Percentiles rank a stretch among this genome's conserved stretches.
These are phyloP conservation scores for Coelinius sp. DNA, from an alignment of 2,888 invertebrate species.

Conservation along the genomic window DNA sequence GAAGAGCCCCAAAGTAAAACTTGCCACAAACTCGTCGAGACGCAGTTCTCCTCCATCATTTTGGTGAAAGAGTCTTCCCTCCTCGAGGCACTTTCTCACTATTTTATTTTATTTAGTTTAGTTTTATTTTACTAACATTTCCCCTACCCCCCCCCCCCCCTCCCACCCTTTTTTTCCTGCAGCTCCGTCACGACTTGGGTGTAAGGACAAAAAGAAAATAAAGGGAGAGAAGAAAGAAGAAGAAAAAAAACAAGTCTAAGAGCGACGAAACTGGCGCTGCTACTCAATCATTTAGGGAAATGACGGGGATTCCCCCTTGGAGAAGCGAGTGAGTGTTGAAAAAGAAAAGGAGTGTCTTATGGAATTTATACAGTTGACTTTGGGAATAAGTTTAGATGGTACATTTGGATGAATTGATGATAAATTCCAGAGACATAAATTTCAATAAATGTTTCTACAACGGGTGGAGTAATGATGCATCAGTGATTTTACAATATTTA, in stretches of 20 bases:
- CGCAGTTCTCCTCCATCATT: constrained; percentile 5
- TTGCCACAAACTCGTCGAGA: constrained; percentile 37
- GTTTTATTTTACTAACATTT: constrained; percentile 9
- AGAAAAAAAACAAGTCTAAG: constrained; percentile 10
- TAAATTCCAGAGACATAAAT: neutral
- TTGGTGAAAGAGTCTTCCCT: constrained; percentile 6
- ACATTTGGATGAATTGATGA: constrained; percentile 8
- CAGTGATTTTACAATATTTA: neutral
- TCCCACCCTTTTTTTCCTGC: constrained; percentile 7
- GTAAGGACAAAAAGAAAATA: neutral
- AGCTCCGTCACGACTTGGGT: neutral
- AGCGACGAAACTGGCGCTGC: constrained; percentile 37
- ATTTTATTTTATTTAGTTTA: constrained; percentile 28
- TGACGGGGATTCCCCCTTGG: constrained; percentile 36
- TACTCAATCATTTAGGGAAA: constrained; percentile 49
- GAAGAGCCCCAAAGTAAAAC: constrained; percentile 37
- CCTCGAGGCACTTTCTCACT: constrained; percentile 31
- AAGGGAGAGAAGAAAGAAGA: constrained; percentile 27
- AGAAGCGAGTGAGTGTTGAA: constrained; percentile 19
- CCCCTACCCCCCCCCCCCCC: constrained; percentile 3
- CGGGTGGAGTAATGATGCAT: neutral
- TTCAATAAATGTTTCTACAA: neutral
- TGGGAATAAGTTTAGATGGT: constrained; percentile 3
- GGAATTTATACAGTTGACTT: constrained; percentile 21
- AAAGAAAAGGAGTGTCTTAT: constrained; percentile 17